phyloP scores from a whole-genome alignment of 2,888 invertebrate species.

The Lycophotia porphyrea region DNA sequence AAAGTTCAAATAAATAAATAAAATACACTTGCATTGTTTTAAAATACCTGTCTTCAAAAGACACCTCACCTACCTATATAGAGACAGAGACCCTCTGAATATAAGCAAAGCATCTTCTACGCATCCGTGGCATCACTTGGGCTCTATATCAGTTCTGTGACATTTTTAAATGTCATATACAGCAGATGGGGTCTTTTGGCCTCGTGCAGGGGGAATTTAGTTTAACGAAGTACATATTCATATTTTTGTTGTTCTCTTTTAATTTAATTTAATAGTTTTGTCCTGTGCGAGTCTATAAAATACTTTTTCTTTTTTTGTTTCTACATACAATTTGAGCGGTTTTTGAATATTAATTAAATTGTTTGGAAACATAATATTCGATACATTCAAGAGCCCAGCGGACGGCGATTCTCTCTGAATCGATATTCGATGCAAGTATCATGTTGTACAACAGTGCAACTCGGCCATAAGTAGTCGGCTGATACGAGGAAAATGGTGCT shows the following conservation, averaged over 20 bases:
- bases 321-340: slow-evolving; percentile 13
- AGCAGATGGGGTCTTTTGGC: too few relatives aligned
- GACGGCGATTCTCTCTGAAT: slow-evolving; percentile 58
- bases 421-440: slow-evolving; percentile 55
- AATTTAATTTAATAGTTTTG: too few relatives aligned
- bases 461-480: slow-evolving; percentile 10
- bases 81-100: not conserved
- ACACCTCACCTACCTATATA: not conserved
- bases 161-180: too few relatives aligned
- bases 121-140: not conserved
- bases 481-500: slow-evolving; percentile 26
- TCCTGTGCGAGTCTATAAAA: too few relatives aligned
- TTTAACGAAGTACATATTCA: too few relatives aligned
- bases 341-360: slow-evolving; percentile 29
- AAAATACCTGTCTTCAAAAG: not conserved
- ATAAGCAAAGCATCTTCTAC: slow-evolving; percentile 6
- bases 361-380: slow-evolving; percentile 30
- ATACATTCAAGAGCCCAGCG: slow-evolving; percentile 23
- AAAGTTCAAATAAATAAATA: too few relatives aligned
- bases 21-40: not conserved
- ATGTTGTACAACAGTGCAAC: slow-evolving; percentile 52
- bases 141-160: too few relatives aligned
- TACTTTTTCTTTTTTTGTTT: too few relatives aligned
- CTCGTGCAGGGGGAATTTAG: too few relatives aligned
- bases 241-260: too few relatives aligned